Percentiles rank a stretch among this genome's conserved stretches.
phyloP scores from a whole-genome alignment of 2,113 vertebrate species.

The Oreochromis spilurus region DNA sequence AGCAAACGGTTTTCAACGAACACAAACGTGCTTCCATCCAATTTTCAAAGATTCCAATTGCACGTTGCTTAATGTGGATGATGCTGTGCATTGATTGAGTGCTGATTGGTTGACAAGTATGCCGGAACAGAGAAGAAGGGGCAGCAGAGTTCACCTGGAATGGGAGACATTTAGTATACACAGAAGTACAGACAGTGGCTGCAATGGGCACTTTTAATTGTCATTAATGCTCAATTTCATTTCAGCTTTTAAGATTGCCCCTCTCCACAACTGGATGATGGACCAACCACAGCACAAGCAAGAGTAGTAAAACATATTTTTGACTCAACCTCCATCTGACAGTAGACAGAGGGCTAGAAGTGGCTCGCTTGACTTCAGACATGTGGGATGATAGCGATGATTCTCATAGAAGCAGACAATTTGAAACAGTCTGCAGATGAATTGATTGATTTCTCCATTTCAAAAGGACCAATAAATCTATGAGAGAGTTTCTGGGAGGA shows the following conservation, averaged over 20 bases:
- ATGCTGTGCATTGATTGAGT: neutral
- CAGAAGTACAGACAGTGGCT: neutral
- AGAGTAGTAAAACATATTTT: neutral
- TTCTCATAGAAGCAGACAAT: neutral
- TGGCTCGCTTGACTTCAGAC: neutral
- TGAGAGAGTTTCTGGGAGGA: neutral
- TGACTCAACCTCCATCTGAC: neutral
- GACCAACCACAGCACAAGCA: neutral
- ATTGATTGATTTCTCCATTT: neutral
- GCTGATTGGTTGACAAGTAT: neutral
- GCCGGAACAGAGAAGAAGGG: neutral
- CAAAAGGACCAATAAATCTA: neutral
- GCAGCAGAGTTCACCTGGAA: neutral
- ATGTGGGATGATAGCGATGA: neutral
- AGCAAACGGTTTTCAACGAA: neutral
- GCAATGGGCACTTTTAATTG: neutral
- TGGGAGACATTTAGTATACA: neutral
- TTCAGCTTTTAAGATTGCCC: neutral
- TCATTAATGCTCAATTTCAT: neutral
- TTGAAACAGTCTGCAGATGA: neutral
- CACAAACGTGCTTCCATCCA: neutral
- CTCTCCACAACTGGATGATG: neutral
- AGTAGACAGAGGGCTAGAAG: neutral
- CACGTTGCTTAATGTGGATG: neutral
- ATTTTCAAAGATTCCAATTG: neutral